A percentile compares a stretch with the other conserved stretches of the same genome.
These are phyloP conservation scores for Sycophila texana DNA, from an alignment of 2,888 invertebrate species.

Conservation along the genomic window DNA sequence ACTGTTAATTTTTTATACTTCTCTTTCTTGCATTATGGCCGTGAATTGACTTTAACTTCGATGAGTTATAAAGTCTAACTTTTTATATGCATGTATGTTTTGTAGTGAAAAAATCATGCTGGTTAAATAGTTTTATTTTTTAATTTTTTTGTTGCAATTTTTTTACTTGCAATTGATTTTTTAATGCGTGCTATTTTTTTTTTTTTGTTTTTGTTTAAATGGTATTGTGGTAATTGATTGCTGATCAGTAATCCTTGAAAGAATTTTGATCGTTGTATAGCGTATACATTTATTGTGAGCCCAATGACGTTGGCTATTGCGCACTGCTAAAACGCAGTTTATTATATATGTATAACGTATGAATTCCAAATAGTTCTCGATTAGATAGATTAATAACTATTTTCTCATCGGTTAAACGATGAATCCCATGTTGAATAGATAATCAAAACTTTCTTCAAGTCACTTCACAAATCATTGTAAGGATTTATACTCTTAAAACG, in stretches of 20 bases:
- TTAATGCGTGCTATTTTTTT: not conserved
- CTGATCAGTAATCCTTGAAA: conserved; percentile 23
- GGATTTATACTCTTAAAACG: not conserved
- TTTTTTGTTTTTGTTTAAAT: not conserved
- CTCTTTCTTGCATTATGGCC: too few relatives aligned
- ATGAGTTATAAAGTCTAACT: not conserved
- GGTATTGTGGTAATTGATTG: not conserved
- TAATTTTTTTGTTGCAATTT: too few relatives aligned
- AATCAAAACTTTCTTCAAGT: not conserved
- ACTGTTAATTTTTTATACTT: too few relatives aligned
- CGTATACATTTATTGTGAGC: not conserved
- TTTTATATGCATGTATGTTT: not conserved
- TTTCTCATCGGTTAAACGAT: conserved; percentile 40
- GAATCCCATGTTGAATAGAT: conserved; percentile 2
- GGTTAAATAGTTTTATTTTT: not conserved
- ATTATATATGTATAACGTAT: conserved; percentile 20
- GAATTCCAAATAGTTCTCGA: conserved; percentile 22
- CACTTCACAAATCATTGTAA: conserved; percentile 15
- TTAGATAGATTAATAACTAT: conserved; percentile 11
- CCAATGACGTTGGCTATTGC: conserved; percentile 17
- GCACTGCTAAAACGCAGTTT: conserved; percentile 28
- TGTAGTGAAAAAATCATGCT: not conserved
- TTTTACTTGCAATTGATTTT: not conserved
- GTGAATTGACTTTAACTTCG: too few relatives aligned
- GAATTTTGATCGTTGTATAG: conserved; percentile 5